These are phyloP conservation scores for Heliconius melpomene DNA, from an alignment of 1,140 invertebrate species.

Conservation along the genomic window DNA sequence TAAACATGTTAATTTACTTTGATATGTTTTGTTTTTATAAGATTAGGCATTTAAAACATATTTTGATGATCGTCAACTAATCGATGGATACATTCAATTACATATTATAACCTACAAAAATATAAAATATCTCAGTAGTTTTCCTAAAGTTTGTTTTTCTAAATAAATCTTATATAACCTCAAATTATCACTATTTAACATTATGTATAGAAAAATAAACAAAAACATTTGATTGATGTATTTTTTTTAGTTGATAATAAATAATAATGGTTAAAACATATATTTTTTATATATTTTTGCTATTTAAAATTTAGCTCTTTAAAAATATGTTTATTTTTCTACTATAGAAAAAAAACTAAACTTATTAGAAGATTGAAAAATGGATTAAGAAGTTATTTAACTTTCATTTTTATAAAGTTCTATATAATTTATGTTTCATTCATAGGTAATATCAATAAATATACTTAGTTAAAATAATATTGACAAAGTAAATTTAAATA, in stretches of 20 bases:
- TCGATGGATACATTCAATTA: neutral
- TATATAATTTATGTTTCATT: too few relatives aligned
- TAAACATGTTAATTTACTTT: neutral
- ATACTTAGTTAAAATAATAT: too few relatives aligned
- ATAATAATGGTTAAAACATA: neutral
- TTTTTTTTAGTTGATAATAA: neutral
- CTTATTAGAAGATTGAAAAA: too few relatives aligned
- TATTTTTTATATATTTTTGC: too few relatives aligned
- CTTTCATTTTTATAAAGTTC: too few relatives aligned
- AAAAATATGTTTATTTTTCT: too few relatives aligned
- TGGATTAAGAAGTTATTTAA: too few relatives aligned
- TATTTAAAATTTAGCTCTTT: too few relatives aligned
- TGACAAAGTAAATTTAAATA: too few relatives aligned
- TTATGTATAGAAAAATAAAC: neutral
- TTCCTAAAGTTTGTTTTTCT: neutral
- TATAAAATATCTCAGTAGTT: neutral
- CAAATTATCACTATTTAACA: neutral
- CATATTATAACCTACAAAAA: slow-evolving; percentile 12
- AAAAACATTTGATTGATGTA: neutral
- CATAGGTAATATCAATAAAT: too few relatives aligned
- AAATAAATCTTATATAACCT: slow-evolving; percentile 9
- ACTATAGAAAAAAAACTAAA: too few relatives aligned
- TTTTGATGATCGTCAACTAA: neutral
- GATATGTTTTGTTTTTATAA: slow-evolving; percentile 2
- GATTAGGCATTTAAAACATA: neutral